Evolutionary conservation across 1,140 invertebrate species (phyloP).

Genomic region (Macrosteles quadrilineatus): DNA sequence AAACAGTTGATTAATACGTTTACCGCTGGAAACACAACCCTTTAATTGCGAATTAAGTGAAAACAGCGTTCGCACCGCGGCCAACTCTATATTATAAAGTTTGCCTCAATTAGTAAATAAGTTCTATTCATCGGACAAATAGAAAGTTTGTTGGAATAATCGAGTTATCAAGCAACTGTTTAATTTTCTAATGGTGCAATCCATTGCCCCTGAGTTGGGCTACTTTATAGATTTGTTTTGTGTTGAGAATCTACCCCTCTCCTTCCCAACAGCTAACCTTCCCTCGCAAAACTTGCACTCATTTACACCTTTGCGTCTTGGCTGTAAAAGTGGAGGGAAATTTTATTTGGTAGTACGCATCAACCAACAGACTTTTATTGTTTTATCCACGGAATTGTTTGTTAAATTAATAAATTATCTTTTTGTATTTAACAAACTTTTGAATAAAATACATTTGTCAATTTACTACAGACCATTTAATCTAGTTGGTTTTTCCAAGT

Average conservation of each 20-base stretch:
- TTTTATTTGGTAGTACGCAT: too few species aligned
- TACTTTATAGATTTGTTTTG: conserved; percentile 27
- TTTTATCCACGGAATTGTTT: too few species aligned
- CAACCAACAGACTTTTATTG: too few species aligned
- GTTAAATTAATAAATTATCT: too few species aligned
- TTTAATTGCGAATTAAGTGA: neutral
- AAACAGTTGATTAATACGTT: too few species aligned
- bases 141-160: conserved; percentile 23
- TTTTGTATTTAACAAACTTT: too few species aligned
- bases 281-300: neutral
- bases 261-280: neutral
- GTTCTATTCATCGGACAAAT: conserved; percentile 24
- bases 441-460: too few species aligned
- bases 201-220: conserved; percentile 12
- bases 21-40: too few species aligned
- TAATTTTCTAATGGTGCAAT: conserved; percentile 26
- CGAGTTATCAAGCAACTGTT: conserved; percentile 22
- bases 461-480: too few species aligned
- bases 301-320: conserved; percentile 9
- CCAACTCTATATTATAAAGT: conserved; percentile 17
- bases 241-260: neutral
- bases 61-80: neutral
- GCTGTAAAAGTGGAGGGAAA: too few species aligned
- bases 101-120: conserved; percentile 16
- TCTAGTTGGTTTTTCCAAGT: too few species aligned